Evolutionary conservation across 1,140 invertebrate genomes (phyloP), one percentile per base, ranked within the genome.

Genomic region (Lasioglossum baleicum): DNA sequence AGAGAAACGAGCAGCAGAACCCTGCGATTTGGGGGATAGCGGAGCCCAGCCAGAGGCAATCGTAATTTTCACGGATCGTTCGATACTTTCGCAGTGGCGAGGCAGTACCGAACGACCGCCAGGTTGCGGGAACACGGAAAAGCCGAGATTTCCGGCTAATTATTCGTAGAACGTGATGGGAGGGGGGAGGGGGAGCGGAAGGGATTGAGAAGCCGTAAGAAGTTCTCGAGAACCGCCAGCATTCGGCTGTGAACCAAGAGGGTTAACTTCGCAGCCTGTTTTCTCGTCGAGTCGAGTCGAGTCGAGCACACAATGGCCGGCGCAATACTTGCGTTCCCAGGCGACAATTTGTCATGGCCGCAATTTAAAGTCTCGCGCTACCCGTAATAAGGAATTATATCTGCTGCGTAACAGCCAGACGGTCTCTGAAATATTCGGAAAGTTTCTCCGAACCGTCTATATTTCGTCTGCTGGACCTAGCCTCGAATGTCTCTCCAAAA

Each of bases 361-460:
- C 7, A 58, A 58, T 58, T 58, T 58, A 58, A 58, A 58, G 56
- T 58, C 56, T 20, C 56, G 56, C 56, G 56, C 56, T n/a, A 20
- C 56, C 7, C 56, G 56, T 58, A 58, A 58, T 58, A 58, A 58
- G 20, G 56, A 58, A 58, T 58, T n/a, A 58, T 58, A n/a, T 58
- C 56, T n/a, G 17, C 56, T 8, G 56, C n/a, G 20, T n/a, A 58
- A 58, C 56, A 20, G 56, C 56, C 56, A n/a, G 20, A 56, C 51
- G 51, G 13, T 1, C 15, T 56, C 51, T 56, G 56, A 58, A n/a
- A 58, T n/a, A 58, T 58, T 58, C 56, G 56, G 20, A 7, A 58
- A 58, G 56, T 58, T 58, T n/a, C 56, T 2, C 7, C 6, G 20
- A 2, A 20, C 56, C 56, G 56, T 58, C 56, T 58, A 58, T 58